Base-by-base conservation (phyloP, 2,797 vertebrate genomes). In the Intellagama lesueurii region DNA sequence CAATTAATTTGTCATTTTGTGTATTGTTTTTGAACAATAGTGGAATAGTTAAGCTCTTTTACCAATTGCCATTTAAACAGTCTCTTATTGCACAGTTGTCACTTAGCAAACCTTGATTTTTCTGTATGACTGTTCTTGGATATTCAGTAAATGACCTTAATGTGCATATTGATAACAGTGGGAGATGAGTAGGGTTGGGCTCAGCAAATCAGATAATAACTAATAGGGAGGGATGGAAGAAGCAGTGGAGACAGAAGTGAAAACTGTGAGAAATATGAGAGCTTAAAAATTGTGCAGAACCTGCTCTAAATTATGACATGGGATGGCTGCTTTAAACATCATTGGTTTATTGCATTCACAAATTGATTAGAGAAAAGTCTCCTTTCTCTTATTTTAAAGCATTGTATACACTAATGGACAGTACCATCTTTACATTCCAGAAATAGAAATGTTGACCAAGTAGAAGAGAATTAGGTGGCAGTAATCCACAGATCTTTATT, bases 1-100 rank as follows among this genome's bases (percentile, higher is more conserved):
- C n/a, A 64, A 87, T 88, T 91, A 30, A 32, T 82, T 92, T 84
- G 64, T 83, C n/a, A 66, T 89, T 84, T 77, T 87, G 52, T 75
- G 47, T 73, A 7, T n/a, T 68, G 30, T 72, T 90, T 91, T 52
- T 70, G 60, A 83, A 86, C 73, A 88, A 73, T 85, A 70, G 70
- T 88, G 30, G 44, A 91, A 90, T 85, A 89, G 73, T 72, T 88
- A 1, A 35, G 8, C 89, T 88, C 35, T 8, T 69, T 69, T 44
- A 44, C 26, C 81, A 69, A 19, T 76, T 14, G 66, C 32, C 24
- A 44, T 60, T 87, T 70, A 72, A 87, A 70, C 32, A 14, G 5
- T 40, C 40, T 3, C 40, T 40, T 32, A 77, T 52, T 77, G 19
- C 16, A 69, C 16, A 73, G 32, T 86, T 0, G 0, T 17, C 47